Percentiles rank a stretch among this genome's conserved stretches.
Evolutionary conservation across 2,797 vertebrate species (phyloP).

Genomic region (Rhinichthys osculus): DNA sequence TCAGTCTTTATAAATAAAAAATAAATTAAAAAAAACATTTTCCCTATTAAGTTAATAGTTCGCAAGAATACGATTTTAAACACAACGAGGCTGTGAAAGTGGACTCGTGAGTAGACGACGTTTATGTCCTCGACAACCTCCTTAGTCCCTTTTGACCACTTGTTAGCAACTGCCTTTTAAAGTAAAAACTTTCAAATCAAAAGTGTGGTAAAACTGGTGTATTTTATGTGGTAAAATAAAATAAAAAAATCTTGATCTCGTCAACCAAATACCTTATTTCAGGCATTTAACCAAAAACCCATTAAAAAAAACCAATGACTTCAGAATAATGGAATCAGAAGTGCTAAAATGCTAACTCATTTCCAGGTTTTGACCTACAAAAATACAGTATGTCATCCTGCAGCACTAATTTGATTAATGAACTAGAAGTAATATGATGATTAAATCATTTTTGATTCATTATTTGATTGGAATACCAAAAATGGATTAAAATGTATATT

Average conservation of each 20-base stretch:
- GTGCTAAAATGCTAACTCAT: background rate
- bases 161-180: background rate
- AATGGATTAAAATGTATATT: background rate
- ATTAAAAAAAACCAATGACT: background rate
- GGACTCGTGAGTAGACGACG: background rate
- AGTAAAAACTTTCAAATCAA: background rate
- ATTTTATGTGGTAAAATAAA: background rate
- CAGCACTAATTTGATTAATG: background rate
- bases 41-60: too few relatives aligned
- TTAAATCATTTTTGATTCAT: background rate
- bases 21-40: background rate
- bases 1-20: background rate
- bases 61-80: too few relatives aligned
- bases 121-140: background rate
- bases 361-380: background rate
- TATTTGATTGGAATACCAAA: background rate
- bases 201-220: background rate
- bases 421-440: background rate
- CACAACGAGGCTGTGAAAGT: too few relatives aligned
- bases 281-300: background rate
- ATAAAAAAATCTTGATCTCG: background rate
- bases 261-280: background rate
- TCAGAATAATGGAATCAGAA: background rate
- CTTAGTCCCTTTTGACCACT: background rate
- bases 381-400: background rate